Evolutionary conservation across 2,888 invertebrate species (phyloP).

Genomic region (Meliscaeva auricollis): DNA sequence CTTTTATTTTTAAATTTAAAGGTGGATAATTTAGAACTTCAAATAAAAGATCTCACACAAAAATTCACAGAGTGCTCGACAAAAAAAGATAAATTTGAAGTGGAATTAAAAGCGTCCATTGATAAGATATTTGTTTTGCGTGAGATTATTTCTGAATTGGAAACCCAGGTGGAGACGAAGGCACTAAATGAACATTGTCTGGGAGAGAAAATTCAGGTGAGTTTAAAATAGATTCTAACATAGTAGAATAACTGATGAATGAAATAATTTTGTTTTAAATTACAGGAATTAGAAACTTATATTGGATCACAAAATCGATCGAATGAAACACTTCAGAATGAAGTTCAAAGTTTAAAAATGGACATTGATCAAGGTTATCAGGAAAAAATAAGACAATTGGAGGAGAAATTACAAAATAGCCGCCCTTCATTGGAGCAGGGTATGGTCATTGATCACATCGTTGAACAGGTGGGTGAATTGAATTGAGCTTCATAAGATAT

Average conservation of each 20-base stretch:
- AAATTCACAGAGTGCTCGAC: constrained; percentile 87
- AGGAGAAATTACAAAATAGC: constrained; percentile 85
- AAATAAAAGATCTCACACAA: constrained; percentile 89
- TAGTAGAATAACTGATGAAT: not conserved
- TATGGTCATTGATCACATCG: constrained; percentile 84
- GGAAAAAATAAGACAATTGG: constrained; percentile 81
- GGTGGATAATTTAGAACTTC: constrained; percentile 92
- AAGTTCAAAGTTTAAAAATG: constrained; percentile 81
- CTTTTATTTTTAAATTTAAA: constrained; percentile 79
- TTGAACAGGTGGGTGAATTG: constrained; percentile 82
- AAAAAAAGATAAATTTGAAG: constrained; percentile 88
- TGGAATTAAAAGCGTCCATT: constrained; percentile 90
- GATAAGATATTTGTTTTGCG: constrained; percentile 90
- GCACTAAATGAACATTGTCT: constrained; percentile 87
- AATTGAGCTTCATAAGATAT: not conserved
- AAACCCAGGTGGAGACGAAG: constrained; percentile 90
- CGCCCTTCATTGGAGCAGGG: constrained; percentile 85
- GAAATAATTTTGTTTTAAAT: not conserved
- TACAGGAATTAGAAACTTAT: constrained; percentile 81
- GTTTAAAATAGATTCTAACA: constrained; percentile 31
- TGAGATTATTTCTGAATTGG: constrained; percentile 91
- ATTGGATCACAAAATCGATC: constrained; percentile 81
- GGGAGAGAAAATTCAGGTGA: constrained; percentile 84
- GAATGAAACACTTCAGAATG: constrained; percentile 82
- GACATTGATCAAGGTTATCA: constrained; percentile 82